Percentiles rank a stretch among this genome's conserved stretches.
phyloP scores from a whole-genome alignment of 2,888 invertebrate genomes.

The Drosophila picticornis region DNA sequence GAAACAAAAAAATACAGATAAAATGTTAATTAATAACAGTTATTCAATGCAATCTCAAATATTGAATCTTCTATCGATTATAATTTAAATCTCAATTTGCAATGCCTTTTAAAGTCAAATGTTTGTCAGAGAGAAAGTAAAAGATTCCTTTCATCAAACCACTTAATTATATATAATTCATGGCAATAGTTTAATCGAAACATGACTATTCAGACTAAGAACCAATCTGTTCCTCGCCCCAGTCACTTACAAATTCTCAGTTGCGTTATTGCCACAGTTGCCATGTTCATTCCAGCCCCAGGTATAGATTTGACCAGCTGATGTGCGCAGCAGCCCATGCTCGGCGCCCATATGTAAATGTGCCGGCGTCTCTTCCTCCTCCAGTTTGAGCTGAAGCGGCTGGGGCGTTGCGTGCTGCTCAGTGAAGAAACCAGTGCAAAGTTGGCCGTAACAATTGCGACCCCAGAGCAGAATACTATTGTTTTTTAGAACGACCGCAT shows the following conservation, averaged over 20 bases:
- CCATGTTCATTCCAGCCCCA: slow-evolving; percentile 98
- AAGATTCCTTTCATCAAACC: background rate
- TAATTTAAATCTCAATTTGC: background rate
- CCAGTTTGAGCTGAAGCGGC: slow-evolving; percentile 66
- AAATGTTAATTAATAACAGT: background rate
- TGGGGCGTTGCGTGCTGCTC: slow-evolving; percentile 80
- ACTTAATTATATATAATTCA: background rate
- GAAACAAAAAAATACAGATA: background rate
- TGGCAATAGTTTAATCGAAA: background rate
- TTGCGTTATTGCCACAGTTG: slow-evolving; percentile 90
- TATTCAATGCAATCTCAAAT: background rate
- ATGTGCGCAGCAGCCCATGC: slow-evolving; percentile 90
- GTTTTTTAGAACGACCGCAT: slow-evolving; percentile 88
- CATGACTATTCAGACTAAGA: background rate
- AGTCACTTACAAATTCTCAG: slow-evolving; percentile 82
- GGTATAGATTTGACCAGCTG: slow-evolving; percentile 88
- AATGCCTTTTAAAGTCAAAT: background rate
- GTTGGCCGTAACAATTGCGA: slow-evolving; percentile 92
- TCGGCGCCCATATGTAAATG: slow-evolving; percentile 89
- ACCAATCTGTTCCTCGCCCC: background rate
- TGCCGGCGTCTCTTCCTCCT: slow-evolving; percentile 64
- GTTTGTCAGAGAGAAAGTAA: background rate
- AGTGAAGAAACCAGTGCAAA: slow-evolving; percentile 86
- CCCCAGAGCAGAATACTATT: slow-evolving; percentile 91
- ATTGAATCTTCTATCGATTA: background rate